Percentiles rank a stretch among this genome's conserved stretches.
These are phyloP conservation scores for Stenichneumon culpator DNA, from an alignment of 2,888 invertebrate species.

Conservation along the genomic window DNA sequence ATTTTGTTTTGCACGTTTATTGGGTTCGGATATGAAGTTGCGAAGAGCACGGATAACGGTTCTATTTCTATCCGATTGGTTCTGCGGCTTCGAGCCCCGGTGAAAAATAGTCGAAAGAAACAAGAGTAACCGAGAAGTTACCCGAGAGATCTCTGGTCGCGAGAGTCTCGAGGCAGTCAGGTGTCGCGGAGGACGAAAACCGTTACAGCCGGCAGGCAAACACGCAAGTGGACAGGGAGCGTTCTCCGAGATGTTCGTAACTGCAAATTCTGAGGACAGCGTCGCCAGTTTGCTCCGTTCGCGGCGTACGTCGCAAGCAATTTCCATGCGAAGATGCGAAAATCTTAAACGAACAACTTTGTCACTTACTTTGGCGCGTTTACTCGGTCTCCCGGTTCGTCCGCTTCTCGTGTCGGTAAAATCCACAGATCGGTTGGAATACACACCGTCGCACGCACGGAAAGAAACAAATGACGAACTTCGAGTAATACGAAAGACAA, in stretches of 20 bases:
- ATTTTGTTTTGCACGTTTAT: not conserved
- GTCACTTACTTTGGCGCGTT: slow-evolving; percentile 39
- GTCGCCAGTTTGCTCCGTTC: not conserved
- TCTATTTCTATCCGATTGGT: not conserved
- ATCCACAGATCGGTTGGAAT: slow-evolving; percentile 49
- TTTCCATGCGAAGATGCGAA: not conserved
- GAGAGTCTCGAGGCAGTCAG: slow-evolving; percentile 65
- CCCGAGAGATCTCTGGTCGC: slow-evolving; percentile 22
- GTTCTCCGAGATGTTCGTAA: slow-evolving; percentile 46
- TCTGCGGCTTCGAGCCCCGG: not conserved
- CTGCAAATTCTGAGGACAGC: slow-evolving; percentile 51
- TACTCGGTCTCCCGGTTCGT: slow-evolving; percentile 6
- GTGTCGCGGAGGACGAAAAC: slow-evolving; percentile 72
- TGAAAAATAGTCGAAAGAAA: slow-evolving; percentile 21
- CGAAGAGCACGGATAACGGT: not conserved
- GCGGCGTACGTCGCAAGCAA: not conserved
- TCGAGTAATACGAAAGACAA: slow-evolving; percentile 38
- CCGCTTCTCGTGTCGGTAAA: slow-evolving; percentile 42
- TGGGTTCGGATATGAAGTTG: not conserved
- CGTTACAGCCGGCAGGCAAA: slow-evolving; percentile 76
- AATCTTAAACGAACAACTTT: not conserved
- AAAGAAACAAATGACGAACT: slow-evolving; percentile 38
- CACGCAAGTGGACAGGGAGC: slow-evolving; percentile 42
- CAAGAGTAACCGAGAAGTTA: slow-evolving; percentile 8
- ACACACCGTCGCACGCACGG: slow-evolving; percentile 42